Conservation (phyloP, 2,797 vertebrate genomes). For the Bufotes viridis region DNA sequence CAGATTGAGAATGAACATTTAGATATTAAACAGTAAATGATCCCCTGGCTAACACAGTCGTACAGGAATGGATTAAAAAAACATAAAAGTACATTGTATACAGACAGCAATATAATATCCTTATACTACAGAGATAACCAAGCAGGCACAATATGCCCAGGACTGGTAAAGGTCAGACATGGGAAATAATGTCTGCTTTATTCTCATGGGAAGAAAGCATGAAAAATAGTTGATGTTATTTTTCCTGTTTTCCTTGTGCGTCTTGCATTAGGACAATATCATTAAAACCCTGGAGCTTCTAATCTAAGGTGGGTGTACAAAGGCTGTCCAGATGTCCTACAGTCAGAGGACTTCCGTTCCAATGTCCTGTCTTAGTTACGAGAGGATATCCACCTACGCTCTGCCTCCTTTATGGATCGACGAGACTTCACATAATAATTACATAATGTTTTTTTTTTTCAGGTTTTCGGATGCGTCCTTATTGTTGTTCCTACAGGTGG, state of each 20-base stretch:
- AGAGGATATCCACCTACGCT: slow-evolving; percentile 23
- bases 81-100: slow-evolving; percentile 9
- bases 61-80: slow-evolving; percentile 3
- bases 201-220: slow-evolving; percentile 48
- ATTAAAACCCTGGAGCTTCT: slow-evolving; percentile 21
- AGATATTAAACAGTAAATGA: not conserved
- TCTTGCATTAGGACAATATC: slow-evolving; percentile 10
- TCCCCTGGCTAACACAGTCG: not conserved
- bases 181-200: slow-evolving; percentile 40
- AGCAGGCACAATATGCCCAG: slow-evolving; percentile 1
- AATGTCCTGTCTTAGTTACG: slow-evolving; percentile 25
- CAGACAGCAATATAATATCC: slow-evolving; percentile 19
- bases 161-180: slow-evolving; percentile 33
- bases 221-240: slow-evolving; percentile 48
- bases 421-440: not conserved
- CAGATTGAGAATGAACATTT: not conserved
- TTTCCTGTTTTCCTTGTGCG: slow-evolving; percentile 45
- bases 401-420: not conserved
- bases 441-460: not conserved
- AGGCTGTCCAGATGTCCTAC: slow-evolving; percentile 32
- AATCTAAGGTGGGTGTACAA: slow-evolving; percentile 40
- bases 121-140: slow-evolving; percentile 39
- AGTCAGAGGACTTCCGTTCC: slow-evolving; percentile 29
- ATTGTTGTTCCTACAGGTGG: not conserved
- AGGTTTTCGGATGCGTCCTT: not conserved